Evolutionary conservation across 2,888 invertebrate species (phyloP), one percentile per base, ranked within the genome.

Genomic region (Eupithecia tripunctaria): DNA sequence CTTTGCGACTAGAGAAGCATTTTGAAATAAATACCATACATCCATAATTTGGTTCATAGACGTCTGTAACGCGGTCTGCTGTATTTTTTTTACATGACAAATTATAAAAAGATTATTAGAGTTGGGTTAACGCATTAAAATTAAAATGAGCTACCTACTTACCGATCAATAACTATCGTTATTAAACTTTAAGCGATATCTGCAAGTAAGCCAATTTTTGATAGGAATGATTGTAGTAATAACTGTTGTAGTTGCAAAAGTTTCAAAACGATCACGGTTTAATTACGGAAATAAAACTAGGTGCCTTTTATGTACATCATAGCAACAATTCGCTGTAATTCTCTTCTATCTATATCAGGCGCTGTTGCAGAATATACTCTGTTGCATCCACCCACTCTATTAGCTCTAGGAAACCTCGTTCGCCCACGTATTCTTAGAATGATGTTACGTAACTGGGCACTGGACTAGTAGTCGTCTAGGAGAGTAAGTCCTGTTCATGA

Each of bases 391-490:
- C 59, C 70, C 64, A 62, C 67, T 51, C 29, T 1, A 51, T 73
- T 69, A 38, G 66, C 62, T 36, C 38, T 67, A 67, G 12, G 60
- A 51, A 68, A 69, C 38, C 59, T 36, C 59, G 41, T 72, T 65
- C 68, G 59, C 59, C 68, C 68, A 72, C 72, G 47, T 67, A 21
- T 29, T 60, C 15, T 27, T 12, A 63, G 62, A 63, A 63, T 63
- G 1, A 63, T 36, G 36, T 63, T 32, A 36, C 10, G 5, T 32
- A 56, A 56, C 56, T 14, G 32, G 36, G 32, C 32, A 32, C 32
- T 32, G 32, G 32, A 32, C 32, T 32, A 0, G 5, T 32, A 32
- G 32, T n/a, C n/a, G n/a, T n/a, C n/a, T n/a, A n/a, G n/a, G n/a
- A n/a, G n/a, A n/a, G n/a, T n/a, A n/a, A n/a, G n/a, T n/a, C n/a